Conservation (phyloP, 2,113 vertebrate genomes). For the Caranx ignobilis region DNA sequence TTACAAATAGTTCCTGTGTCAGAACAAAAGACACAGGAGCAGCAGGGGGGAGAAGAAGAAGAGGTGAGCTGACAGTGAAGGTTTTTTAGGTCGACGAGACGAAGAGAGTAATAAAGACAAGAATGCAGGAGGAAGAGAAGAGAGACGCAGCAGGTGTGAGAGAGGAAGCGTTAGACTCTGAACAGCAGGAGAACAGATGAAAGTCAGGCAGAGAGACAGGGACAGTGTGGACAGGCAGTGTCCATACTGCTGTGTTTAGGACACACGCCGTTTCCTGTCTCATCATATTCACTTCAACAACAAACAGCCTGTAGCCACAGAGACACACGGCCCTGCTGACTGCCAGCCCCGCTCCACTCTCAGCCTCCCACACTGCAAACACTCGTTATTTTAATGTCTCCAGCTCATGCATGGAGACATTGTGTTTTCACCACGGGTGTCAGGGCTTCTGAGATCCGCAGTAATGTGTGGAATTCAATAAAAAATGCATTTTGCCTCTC, state of each 20-base stretch:
- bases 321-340: conserved; percentile 2
- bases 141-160: conserved; percentile 2
- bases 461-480: conserved; percentile 35
- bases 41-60: conserved; percentile 12
- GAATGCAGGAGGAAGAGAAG: conserved; percentile 4
- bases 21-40: conserved; percentile 1
- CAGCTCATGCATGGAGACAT: neutral
- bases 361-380: neutral
- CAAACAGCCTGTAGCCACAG: conserved; percentile 31
- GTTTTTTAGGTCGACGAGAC: conserved; percentile 17
- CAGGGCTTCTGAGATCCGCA: neutral
- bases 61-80: conserved; percentile 31
- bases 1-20: neutral
- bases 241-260: conserved; percentile 36
- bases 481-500: conserved; percentile 14
- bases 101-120: conserved; percentile 5
- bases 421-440: conserved; percentile 20
- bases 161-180: neutral
- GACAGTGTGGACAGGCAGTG: conserved; percentile 7
- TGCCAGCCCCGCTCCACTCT: conserved; percentile 2
- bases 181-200: conserved; percentile 31
- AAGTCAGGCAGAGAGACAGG: conserved; percentile 15
- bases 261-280: conserved; percentile 32
- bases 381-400: neutral
- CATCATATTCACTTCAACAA: conserved; percentile 26